Evolutionary conservation across 2,888 invertebrate genomes (phyloP).

Genomic region (Tyria jacobaeae): DNA sequence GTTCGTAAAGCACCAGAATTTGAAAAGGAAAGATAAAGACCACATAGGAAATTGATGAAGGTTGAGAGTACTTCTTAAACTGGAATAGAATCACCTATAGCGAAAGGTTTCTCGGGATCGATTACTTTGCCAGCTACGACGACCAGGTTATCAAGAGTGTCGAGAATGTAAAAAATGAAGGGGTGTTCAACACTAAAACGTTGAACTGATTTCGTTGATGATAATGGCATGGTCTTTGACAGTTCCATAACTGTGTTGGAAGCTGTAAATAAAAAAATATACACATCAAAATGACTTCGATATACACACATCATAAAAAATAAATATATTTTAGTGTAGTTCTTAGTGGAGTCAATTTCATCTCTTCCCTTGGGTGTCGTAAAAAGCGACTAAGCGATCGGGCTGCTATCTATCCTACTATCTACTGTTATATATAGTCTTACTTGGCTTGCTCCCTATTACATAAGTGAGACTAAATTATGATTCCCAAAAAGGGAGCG

Average conservation of each 20-base stretch:
- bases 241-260: conserved; percentile 58
- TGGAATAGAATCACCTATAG: conserved; percentile 29
- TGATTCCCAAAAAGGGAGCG: no score
- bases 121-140: conserved; percentile 87
- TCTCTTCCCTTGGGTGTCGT: no score
- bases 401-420: no score
- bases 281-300: neutral
- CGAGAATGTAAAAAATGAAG: conserved; percentile 88
- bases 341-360: no score
- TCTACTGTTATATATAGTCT: no score
- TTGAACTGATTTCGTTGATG: conserved; percentile 55
- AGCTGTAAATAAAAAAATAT: conserved; percentile 51
- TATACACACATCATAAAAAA: neutral
- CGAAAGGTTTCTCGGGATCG: conserved; percentile 72
- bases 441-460: no score
- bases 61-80: conserved; percentile 28
- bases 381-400: no score
- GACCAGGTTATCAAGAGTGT: conserved; percentile 85
- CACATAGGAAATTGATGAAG: conserved; percentile 13
- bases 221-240: conserved; percentile 69
- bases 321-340: no score
- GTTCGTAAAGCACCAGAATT: conserved; percentile 26
- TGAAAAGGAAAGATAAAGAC: conserved; percentile 36
- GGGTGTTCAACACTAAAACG: conserved; percentile 86
- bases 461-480: no score